These are phyloP conservation scores for Drosophila pseudoobscura DNA, from an alignment of 1,140 invertebrate species.

Conservation along the genomic window DNA sequence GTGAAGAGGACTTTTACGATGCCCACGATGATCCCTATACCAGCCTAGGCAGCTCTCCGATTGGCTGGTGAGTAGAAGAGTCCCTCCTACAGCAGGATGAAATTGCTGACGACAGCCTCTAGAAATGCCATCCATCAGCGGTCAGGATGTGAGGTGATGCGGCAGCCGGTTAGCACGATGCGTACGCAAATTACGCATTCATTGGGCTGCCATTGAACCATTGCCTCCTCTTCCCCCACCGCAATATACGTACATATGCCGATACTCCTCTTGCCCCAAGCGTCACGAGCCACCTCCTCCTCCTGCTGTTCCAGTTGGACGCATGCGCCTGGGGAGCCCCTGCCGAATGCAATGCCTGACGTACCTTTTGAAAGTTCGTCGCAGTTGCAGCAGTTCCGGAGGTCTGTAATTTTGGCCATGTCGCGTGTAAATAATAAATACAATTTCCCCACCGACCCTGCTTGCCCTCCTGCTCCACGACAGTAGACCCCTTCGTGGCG, in stretches of 20 bases:
- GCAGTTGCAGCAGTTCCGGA: slow-evolving; percentile 36
- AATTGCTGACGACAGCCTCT: no score
- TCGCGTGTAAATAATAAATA: slow-evolving; percentile 70
- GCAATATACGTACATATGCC: no score
- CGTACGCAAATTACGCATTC: slow-evolving; percentile 48
- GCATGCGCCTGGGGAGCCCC: slow-evolving; percentile 30
- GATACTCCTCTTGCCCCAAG: background rate
- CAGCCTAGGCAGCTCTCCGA: slow-evolving; percentile 83
- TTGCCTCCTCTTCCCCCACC: background rate
- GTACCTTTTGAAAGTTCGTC: slow-evolving; percentile 6
- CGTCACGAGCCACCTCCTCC: background rate
- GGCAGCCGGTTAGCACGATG: slow-evolving; percentile 23
- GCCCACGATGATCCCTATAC: slow-evolving; percentile 91
- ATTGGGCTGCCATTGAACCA: slow-evolving; percentile 8
- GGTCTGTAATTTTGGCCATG: slow-evolving; percentile 42
- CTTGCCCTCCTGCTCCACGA: background rate
- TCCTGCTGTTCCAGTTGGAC: slow-evolving; percentile 7
- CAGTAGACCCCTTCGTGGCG: slow-evolving; percentile 5
- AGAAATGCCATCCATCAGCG: slow-evolving; percentile 21
- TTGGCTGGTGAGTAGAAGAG: slow-evolving; percentile 81
- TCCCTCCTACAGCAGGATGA: no score
- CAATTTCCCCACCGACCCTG: slow-evolving; percentile 17
- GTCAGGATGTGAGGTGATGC: slow-evolving; percentile 21
- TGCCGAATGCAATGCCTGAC: slow-evolving; percentile 41
- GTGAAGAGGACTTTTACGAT: slow-evolving; percentile 98